Evolutionary conservation across 2,113 vertebrate species (phyloP).

Genomic region (Eurypyga helias): DNA sequence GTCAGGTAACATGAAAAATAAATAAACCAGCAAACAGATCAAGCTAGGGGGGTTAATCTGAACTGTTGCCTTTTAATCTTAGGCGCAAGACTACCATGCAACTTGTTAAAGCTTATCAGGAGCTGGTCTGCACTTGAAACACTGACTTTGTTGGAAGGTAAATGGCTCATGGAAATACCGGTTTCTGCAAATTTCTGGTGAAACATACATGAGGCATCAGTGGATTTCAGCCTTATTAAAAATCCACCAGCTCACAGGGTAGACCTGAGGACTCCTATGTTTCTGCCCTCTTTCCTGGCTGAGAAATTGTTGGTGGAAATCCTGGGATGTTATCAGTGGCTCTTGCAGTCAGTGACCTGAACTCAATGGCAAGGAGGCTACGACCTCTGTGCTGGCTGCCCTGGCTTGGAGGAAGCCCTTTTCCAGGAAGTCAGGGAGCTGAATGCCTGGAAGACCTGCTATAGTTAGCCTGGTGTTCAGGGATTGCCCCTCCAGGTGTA

Average conservation of each 20-base stretch:
- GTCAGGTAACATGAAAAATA: neutral
- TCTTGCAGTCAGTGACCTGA: neutral
- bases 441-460: neutral
- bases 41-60: neutral
- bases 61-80: neutral
- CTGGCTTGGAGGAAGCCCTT: neutral
- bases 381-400: neutral
- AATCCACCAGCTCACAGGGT: accelerated
- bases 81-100: neutral
- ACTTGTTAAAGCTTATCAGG: neutral
- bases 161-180: neutral
- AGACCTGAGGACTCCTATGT: neutral
- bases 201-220: accelerated
- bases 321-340: neutral
- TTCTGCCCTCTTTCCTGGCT: neutral
- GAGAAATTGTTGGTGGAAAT: neutral
- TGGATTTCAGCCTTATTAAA: neutral
- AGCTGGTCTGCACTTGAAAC: neutral
- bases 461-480: neutral
- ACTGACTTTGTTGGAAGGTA: neutral
- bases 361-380: neutral
- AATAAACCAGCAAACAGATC: neutral
- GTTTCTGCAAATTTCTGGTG: neutral
- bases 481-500: neutral
- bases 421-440: neutral